Base-by-base conservation (phyloP, 1,140 invertebrate genomes). In the Aphidius ervi region DNA sequence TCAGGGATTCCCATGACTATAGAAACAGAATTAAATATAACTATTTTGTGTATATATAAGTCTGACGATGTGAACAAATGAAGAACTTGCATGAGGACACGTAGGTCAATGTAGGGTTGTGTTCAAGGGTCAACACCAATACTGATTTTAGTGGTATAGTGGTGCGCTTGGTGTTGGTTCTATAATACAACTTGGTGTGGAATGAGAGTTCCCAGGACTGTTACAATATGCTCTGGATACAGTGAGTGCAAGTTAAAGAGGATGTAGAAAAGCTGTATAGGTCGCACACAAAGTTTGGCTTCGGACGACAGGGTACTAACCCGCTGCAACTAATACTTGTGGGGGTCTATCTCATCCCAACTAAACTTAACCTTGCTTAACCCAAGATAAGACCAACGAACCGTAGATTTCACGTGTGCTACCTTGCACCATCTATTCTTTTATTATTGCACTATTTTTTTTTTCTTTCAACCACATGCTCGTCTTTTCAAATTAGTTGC, bases 361-460 rank as follows among this genome's bases (percentile, higher is more conserved):
- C 69, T 66, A 65, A 71, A 71, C 64, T 63, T 60, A 61, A 65
- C 62, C 62, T 65, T 66, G 67, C 68, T 70, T 71, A 69, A 64
- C 60, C 64, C 66, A 65, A 70, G 70, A 72, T 72, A 71, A 72
- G 67, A 69, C 65, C 65, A 67, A 65, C 64, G 65, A 65, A 65
- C 65, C 63, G 50, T 66, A 62, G 62, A 63, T 40, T 47, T 63
- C 61, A 65, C 23, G 23, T 31, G 23, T 31, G 23, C 23, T 31
- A 31, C 23, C 2, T 31, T 31, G 23, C 4, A 31, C 4, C 23
- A 31, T 31, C 23, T 31, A 31, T 3, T 31, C 4, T 31, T 31
- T 31, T 31, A 16, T 16, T 16, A 16, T 16, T 16, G 16, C 16
- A 16, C 16, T 31, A 3, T 31, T 31, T 31, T 31, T 31, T 31